Evolutionary conservation across 2,888 invertebrate species (phyloP).

Genomic region (Drosophila multiciliata): DNA sequence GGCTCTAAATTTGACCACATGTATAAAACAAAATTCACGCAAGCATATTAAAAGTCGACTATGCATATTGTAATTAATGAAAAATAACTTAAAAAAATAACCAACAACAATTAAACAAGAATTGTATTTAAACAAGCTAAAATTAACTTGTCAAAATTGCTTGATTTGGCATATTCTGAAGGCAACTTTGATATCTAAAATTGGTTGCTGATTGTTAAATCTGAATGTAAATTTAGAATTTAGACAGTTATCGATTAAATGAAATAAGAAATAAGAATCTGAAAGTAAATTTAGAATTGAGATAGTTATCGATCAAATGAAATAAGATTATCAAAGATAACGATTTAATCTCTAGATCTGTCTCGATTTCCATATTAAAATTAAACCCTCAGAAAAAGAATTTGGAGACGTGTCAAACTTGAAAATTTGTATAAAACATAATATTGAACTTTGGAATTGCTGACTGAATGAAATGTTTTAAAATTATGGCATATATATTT

Average conservation of each 20-base stretch:
- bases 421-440: not conserved
- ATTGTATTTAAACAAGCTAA: not conserved
- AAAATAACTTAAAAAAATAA: not conserved
- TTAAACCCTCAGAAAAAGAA: not conserved
- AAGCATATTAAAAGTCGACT: not conserved
- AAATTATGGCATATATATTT: conserved; percentile 15
- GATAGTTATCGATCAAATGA: too few relatives aligned
- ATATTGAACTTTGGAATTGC: not conserved
- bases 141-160: not conserved
- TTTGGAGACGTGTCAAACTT: not conserved
- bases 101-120: not conserved
- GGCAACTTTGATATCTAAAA: not conserved
- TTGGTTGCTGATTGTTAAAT: not conserved
- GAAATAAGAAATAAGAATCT: too few relatives aligned
- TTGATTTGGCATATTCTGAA: not conserved
- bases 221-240: not conserved
- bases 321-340: too few relatives aligned
- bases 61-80: not conserved
- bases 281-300: too few relatives aligned
- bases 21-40: conserved; percentile 9
- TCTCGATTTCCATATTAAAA: not conserved
- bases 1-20: conserved; percentile 23
- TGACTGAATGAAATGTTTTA: conserved; percentile 1
- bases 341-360: not conserved
- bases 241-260: too few relatives aligned